Base-by-base conservation (phyloP, 2,113 vertebrate genomes). In the Eudorcas thomsonii region DNA sequence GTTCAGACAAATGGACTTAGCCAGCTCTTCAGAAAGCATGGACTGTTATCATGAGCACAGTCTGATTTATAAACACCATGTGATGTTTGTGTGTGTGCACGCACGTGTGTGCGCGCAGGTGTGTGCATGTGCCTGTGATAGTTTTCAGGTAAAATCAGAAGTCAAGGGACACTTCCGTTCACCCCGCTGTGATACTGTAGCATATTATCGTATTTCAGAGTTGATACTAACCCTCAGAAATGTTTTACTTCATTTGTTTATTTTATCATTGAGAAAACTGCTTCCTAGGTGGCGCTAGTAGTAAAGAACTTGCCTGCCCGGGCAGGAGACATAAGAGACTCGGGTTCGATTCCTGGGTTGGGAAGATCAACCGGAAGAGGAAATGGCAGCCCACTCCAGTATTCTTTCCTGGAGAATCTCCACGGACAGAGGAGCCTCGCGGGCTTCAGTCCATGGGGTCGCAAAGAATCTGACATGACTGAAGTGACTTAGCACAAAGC, bases 11-110 rank as follows among this genome's bases (percentile, higher is more conserved):
- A 21, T 3, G 62, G 36, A 9, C 14, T 30, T 15, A 3, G 11
- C 43, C 52, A 11, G 3, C 12, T 2, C 19, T 2, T 74, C 9
- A 16, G 50, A 25, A 80, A 48, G 16, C 8, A 0, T 2, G 2
- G 30, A 11, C 6, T 19, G 59, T 45, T 12, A 23, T 36, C 16
- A 1, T 39, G 2, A 3, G 54, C 45, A 23, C 11, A 13, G 0
- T 6, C 16, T n/a, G 1, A 39, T 30, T 28, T 9, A 45, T 19
- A 25, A 33, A 8, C 5, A n/a, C 33, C 4, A 2, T 0, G 0
- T 10, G 52, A 7, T 45, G 16, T 33, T 7, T 0, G 3, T 21
- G 5, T 12, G 8, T 48, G 45, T 2, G 11, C 48, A 12, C 48
- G 45, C 16, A 45, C 12, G 13, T 4, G 7, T 30, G 12, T 1